Percentiles rank a stretch among this genome's conserved stretches.
These are phyloP conservation scores for Periparus ater DNA, from an alignment of 2,797 vertebrate species.

Conservation along the genomic window DNA sequence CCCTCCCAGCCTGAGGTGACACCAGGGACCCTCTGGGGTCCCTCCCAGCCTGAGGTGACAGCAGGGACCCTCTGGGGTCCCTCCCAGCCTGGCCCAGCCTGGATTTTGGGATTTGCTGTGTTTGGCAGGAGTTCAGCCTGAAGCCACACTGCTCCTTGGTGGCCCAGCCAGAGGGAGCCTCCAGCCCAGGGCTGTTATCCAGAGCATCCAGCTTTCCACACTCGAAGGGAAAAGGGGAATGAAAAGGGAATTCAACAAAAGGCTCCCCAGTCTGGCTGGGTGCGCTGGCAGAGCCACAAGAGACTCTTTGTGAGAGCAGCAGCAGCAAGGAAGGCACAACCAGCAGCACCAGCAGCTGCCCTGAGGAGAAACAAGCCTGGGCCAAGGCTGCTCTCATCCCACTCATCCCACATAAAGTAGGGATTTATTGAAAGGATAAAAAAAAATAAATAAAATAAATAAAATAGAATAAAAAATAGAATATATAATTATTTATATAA, in stretches of 20 bases:
- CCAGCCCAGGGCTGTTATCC: not conserved
- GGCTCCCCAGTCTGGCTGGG: not conserved
- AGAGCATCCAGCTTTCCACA: not conserved
- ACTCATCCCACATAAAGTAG: too few relatives aligned
- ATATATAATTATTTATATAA: too few relatives aligned
- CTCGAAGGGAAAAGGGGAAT: not conserved
- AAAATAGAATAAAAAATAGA: too few relatives aligned
- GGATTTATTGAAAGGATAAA: too few relatives aligned
- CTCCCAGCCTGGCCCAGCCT: not conserved
- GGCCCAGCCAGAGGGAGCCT: not conserved
- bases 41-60: too few relatives aligned
- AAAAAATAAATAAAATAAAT: too few relatives aligned
- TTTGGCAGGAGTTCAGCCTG: not conserved
- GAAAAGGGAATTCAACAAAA: slow-evolving; percentile 5
- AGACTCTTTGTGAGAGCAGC: slow-evolving; percentile 33
- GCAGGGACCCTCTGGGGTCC: not conserved
- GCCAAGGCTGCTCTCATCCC: not conserved
- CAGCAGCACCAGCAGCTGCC: not conserved
- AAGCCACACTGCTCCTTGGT: not conserved
- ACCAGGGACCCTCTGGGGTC: too few relatives aligned
- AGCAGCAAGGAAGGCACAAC: not conserved
- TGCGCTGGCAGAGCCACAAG: not conserved
- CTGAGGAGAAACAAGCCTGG: not conserved
- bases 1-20: not conserved
- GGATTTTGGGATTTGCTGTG: not conserved